Evolutionary conservation across 2,797 vertebrate species (phyloP).

Genomic region (Sebastes iracundus): DNA sequence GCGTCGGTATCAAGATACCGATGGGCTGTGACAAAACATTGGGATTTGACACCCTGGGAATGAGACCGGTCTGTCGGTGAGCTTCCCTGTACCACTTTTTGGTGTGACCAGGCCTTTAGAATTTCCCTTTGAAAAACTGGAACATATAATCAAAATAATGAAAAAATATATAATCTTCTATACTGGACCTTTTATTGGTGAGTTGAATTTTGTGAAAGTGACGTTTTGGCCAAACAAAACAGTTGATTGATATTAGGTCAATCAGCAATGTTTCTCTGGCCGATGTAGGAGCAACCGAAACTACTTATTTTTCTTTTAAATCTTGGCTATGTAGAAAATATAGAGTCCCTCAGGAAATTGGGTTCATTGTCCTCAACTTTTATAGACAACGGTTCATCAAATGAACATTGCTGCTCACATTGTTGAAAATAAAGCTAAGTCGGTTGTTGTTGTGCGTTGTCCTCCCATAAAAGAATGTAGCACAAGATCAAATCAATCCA

Average conservation of each 20-base stretch:
- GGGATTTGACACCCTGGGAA: no score
- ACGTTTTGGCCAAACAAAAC: background rate
- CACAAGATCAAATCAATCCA: background rate
- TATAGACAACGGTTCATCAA: no score
- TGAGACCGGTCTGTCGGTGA: no score
- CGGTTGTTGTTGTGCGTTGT: background rate
- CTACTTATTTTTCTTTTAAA: no score
- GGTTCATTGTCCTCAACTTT: accelerated
- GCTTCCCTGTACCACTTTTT: no score
- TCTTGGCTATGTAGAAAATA: background rate
- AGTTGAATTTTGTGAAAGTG: background rate
- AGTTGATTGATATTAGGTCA: background rate
- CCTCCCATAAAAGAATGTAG: background rate
- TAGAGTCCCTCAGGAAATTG: background rate
- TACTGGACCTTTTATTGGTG: no score
- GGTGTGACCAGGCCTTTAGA: no score
- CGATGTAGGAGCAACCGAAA: background rate
- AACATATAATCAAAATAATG: background rate
- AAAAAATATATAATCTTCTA: background rate
- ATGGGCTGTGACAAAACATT: no score
- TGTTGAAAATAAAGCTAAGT: background rate
- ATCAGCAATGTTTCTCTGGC: background rate
- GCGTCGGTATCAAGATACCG: no score
- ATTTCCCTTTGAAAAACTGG: background rate
- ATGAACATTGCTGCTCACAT: background rate